phyloP scores from a whole-genome alignment of 2,888 invertebrate genomes.

The Priapulus caudatus region DNA sequence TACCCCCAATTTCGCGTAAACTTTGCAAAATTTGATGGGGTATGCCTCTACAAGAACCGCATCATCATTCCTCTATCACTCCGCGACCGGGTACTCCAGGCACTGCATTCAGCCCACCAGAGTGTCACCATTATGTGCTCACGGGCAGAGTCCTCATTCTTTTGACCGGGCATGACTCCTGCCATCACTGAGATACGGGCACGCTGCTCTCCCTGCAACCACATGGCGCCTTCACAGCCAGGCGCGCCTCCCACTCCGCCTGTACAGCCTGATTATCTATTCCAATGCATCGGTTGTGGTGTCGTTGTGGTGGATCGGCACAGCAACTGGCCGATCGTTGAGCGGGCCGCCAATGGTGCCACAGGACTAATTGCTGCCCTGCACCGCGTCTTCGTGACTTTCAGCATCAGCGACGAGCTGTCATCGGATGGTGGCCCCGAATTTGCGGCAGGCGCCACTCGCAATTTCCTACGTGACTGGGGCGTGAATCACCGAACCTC shows the following conservation, averaged over 20 bases:
- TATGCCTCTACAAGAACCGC: too few species aligned
- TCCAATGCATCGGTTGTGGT: conserved; percentile 13
- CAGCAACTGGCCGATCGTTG: conserved; percentile 8
- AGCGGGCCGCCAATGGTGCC: conserved; percentile 6
- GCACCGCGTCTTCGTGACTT: conserved; percentile 7
- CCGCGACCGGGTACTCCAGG: too few species aligned
- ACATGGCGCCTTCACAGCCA: too few species aligned
- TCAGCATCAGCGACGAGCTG: conserved; percentile 7
- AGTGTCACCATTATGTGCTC: too few species aligned
- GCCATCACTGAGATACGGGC: too few species aligned
- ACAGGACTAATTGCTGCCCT: conserved; percentile 5
- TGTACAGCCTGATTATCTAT: conserved; percentile 4
- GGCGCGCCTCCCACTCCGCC: too few species aligned
- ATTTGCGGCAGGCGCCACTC: background rate
- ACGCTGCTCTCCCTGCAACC: conserved; percentile 4
- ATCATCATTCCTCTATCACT: too few species aligned
- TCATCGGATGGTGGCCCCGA: conserved; percentile 9
- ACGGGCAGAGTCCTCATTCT: too few species aligned
- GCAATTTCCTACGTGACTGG: conserved; percentile 15
- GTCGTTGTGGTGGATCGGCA: conserved; percentile 9
- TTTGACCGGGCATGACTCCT: too few species aligned
- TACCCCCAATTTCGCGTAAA: too few species aligned
- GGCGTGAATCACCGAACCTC: conserved; percentile 25
- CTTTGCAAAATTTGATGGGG: too few species aligned
- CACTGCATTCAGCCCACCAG: too few species aligned